These are phyloP conservation scores for Linnaemya vulpina DNA, from an alignment of 2,888 invertebrate genomes.

Conservation along the genomic window DNA sequence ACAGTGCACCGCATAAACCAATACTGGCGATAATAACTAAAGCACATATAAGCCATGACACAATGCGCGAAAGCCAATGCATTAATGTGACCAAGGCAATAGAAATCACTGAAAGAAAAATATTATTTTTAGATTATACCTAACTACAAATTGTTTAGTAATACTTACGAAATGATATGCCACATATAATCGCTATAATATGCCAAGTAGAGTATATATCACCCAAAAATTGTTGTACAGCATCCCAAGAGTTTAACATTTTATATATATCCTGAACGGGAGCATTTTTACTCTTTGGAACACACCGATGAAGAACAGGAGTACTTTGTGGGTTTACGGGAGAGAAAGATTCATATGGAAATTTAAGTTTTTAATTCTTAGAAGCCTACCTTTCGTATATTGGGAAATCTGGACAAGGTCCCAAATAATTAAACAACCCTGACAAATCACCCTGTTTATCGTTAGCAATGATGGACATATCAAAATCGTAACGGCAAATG, in stretches of 20 bases:
- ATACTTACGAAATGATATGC: constrained; percentile 90
- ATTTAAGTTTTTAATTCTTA: background rate
- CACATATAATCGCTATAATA: constrained; percentile 91
- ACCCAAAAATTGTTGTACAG: constrained; percentile 92
- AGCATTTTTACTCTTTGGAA: constrained; percentile 89
- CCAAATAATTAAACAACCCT: constrained; percentile 84
- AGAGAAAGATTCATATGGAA: background rate
- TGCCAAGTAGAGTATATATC: constrained; percentile 95
- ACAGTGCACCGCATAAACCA: constrained; percentile 90
- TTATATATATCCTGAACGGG: constrained; percentile 89
- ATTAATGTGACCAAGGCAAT: constrained; percentile 92
- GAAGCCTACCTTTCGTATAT: constrained; percentile 87
- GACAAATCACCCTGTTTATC: constrained; percentile 80
- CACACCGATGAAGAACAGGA: constrained; percentile 93
- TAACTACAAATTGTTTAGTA: background rate
- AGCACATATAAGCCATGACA: constrained; percentile 94
- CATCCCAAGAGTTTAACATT: constrained; percentile 93
- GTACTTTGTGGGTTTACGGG: constrained; percentile 83
- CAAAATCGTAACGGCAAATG: constrained; percentile 90
- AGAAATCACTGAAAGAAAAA: constrained; percentile 88
- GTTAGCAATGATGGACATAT: constrained; percentile 84
- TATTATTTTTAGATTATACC: background rate
- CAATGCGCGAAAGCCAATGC: constrained; percentile 91
- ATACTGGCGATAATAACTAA: constrained; percentile 90
- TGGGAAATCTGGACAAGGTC: constrained; percentile 91